Conservation (phyloP, 2,113 vertebrate species). For the Rousettus leschenaultii region DNA sequence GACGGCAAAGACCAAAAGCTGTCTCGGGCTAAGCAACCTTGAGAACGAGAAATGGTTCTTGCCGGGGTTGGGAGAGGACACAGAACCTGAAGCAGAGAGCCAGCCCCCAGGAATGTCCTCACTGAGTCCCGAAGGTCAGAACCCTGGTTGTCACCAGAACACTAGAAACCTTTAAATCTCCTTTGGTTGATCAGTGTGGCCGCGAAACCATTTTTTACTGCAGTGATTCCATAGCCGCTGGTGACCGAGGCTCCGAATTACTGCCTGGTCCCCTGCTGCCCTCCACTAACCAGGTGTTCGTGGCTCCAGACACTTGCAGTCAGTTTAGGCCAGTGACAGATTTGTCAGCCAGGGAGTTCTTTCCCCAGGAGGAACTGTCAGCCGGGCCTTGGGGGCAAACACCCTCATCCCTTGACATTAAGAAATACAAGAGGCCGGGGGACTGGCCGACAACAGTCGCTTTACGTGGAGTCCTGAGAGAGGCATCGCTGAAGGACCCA, state of each 20-base stretch:
- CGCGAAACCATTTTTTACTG: slow-evolving; percentile 53
- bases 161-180: slow-evolving; percentile 62
- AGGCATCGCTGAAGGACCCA: not conserved
- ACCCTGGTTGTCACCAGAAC: slow-evolving; percentile 46
- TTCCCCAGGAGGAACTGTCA: not conserved
- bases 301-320: slow-evolving; percentile 3
- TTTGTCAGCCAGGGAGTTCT: not conserved
- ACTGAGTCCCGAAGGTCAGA: slow-evolving; percentile 20
- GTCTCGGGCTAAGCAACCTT: not conserved
- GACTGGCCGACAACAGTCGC: not conserved
- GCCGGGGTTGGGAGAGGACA: not conserved
- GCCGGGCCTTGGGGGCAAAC: not conserved
- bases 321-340: slow-evolving; percentile 15
- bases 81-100: not conserved
- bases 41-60: not conserved
- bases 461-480: fast-evolving
- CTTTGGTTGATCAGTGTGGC: slow-evolving; percentile 71
- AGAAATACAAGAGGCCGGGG: not conserved
- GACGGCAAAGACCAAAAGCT: not conserved
- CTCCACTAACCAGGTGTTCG: slow-evolving; percentile 27
- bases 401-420: not conserved
- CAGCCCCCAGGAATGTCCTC: not conserved
- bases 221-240: slow-evolving; percentile 48
- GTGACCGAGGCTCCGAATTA: not conserved
- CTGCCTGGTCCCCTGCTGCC: not conserved